Conservation (phyloP, 1,140 invertebrate species). For the Cherax destructor region DNA sequence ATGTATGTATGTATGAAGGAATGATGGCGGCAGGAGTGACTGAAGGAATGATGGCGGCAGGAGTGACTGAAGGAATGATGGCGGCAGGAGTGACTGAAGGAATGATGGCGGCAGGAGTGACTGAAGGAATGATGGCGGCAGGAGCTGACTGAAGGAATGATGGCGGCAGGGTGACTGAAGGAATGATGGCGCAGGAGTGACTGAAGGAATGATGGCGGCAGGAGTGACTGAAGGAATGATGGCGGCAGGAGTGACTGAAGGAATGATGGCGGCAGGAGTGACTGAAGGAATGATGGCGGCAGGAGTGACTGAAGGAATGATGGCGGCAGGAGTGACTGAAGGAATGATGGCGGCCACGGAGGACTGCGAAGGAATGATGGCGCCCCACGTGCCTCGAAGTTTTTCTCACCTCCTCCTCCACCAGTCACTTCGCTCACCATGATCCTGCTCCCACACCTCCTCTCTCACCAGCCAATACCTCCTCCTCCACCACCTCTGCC, state of each 20-base stretch:
- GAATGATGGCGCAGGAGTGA: not conserved
- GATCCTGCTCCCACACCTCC: too few species aligned
- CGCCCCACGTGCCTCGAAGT: too few species aligned
- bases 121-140: not conserved
- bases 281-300: not conserved
- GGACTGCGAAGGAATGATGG: too few species aligned
- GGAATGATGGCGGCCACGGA: too few species aligned
- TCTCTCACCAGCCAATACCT: too few species aligned
- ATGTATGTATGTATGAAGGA: too few species aligned
- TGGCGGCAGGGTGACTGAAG: not conserved
- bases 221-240: not conserved
- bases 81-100: not conserved
- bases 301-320: too few species aligned
- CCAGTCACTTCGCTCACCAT: too few species aligned
- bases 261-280: not conserved
- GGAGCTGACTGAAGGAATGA: not conserved
- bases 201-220: not conserved
- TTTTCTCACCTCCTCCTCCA: too few species aligned
- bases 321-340: too few species aligned
- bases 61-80: conserved; percentile 15
- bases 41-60: not conserved
- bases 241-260: not conserved
- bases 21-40: not conserved
- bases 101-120: not conserved
- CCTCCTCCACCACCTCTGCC: too few species aligned